Percentiles rank a stretch among this genome's conserved stretches.
phyloP scores from a whole-genome alignment of 2,113 vertebrate genomes.

The Casuarius casuarius region DNA sequence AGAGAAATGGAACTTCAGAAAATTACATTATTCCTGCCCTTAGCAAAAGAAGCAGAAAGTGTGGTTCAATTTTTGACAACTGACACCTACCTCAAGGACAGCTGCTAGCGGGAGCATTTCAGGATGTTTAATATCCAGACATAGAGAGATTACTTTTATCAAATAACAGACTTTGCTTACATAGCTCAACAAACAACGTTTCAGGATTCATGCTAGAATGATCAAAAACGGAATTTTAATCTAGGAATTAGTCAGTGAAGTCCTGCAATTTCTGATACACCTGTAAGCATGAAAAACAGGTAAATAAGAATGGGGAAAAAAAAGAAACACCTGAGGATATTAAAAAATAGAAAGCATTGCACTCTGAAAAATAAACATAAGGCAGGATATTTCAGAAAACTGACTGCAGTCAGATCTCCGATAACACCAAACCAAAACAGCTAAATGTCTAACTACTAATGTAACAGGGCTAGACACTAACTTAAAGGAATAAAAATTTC shows the following conservation, averaged over 20 bases:
- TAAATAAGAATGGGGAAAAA: neutral
- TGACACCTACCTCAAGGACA: neutral
- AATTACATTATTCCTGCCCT: neutral
- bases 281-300: neutral
- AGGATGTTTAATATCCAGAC: neutral
- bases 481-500: neutral
- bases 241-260: neutral
- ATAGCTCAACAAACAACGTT: neutral
- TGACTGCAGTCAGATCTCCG: neutral
- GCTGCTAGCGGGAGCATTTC: neutral
- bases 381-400: neutral
- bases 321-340: neutral
- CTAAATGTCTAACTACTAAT: neutral
- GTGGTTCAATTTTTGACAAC: neutral
- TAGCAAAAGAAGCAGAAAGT: neutral
- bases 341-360: neutral
- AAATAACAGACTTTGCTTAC: neutral
- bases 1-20: constrained; percentile 15
- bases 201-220: neutral
- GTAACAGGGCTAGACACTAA: neutral
- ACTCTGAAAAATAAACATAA: neutral
- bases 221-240: neutral
- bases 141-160: neutral
- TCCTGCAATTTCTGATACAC: neutral
- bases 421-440: neutral